Evolutionary conservation across 2,888 invertebrate genomes (phyloP).

Genomic region (Oligia latruncula): DNA sequence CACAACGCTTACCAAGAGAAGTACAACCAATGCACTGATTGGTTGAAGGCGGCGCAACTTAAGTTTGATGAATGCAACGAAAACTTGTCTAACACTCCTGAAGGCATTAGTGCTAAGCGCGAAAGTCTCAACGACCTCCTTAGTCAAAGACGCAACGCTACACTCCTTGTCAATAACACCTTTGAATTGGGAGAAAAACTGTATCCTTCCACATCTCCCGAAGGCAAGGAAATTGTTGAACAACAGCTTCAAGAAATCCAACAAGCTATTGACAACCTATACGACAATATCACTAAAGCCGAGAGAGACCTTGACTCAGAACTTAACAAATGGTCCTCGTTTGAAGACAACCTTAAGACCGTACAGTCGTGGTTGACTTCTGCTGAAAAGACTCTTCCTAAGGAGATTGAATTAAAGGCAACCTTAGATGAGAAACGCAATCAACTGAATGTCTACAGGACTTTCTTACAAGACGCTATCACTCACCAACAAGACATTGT

Average conservation of each 20-base stretch:
- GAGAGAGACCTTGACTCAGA: constrained; percentile 95
- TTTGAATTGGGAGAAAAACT: constrained; percentile 97
- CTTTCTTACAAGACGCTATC: constrained; percentile 94
- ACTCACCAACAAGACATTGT: constrained; percentile 96
- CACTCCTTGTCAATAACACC: constrained; percentile 94
- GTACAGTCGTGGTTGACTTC: constrained; percentile 95
- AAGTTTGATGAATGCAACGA: constrained; percentile 93
- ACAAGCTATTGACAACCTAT: constrained; percentile 94
- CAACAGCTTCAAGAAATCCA: constrained; percentile 96
- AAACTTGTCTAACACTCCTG: constrained; percentile 91
- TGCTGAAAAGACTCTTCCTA: constrained; percentile 93
- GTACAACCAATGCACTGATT: constrained; percentile 95
- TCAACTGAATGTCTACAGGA: constrained; percentile 95
- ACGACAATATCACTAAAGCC: constrained; percentile 94
- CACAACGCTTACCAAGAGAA: constrained; percentile 95
- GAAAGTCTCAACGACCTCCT: constrained; percentile 93
- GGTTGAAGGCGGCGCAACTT: constrained; percentile 94
- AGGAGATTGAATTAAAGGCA: constrained; percentile 94
- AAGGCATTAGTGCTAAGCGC: constrained; percentile 92
- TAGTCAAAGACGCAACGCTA: constrained; percentile 93
- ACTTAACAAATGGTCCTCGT: constrained; percentile 96
- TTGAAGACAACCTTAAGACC: constrained; percentile 95
- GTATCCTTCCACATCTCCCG: constrained; percentile 95
- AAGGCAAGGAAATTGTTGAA: constrained; percentile 96
- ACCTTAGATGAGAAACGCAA: constrained; percentile 97